These are phyloP conservation scores for Cyrtonyx montezumae DNA, from an alignment of 2,113 vertebrate species.

Conservation along the genomic window DNA sequence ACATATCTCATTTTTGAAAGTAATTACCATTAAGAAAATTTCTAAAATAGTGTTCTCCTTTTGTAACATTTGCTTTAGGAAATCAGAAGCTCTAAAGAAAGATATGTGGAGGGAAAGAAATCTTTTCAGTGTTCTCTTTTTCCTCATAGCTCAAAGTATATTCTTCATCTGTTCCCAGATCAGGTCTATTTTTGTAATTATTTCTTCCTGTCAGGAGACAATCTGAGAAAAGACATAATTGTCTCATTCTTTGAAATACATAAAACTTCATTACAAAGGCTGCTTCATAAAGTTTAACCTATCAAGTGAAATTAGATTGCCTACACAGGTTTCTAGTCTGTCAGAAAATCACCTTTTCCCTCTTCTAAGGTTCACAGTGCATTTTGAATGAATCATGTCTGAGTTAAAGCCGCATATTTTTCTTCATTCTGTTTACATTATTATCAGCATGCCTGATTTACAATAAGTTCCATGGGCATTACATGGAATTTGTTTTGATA, in stretches of 20 bases:
- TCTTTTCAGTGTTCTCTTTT: neutral
- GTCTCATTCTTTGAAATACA: neutral
- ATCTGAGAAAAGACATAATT: neutral
- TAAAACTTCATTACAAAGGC: neutral
- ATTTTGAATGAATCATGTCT: neutral
- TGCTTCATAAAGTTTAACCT: neutral
- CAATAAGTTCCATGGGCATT: neutral
- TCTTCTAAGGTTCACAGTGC: neutral
- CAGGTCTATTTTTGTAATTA: neutral
- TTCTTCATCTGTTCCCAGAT: neutral
- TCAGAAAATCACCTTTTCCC: neutral
- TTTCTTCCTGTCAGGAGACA: neutral
- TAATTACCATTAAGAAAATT: neutral
- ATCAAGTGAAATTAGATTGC: neutral
- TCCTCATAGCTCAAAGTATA: neutral
- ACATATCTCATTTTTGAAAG: neutral
- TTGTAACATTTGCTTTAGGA: neutral
- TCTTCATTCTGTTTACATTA: neutral
- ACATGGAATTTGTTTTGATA: constrained; percentile 17
- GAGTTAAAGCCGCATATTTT: neutral
- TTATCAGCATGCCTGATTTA: neutral
- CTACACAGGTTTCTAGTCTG: neutral
- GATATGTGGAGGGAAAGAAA: neutral
- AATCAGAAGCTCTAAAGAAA: neutral
- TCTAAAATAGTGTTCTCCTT: neutral